phyloP scores from a whole-genome alignment of 2,797 vertebrate genomes.

The Falco concolor region DNA sequence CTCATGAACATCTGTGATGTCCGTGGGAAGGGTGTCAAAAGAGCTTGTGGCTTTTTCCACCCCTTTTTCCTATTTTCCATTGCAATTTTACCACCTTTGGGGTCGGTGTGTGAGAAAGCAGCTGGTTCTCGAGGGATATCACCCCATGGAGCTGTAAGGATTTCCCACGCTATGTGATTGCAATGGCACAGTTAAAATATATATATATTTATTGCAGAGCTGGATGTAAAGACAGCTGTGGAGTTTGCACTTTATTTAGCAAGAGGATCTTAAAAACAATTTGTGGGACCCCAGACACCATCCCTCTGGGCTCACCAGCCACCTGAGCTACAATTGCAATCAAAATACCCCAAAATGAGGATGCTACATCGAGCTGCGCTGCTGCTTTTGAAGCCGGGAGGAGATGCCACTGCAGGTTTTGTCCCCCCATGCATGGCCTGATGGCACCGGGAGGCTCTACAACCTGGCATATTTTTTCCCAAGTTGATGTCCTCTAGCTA shows the following conservation, averaged over 20 bases:
- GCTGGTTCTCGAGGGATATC: background rate
- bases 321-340: background rate
- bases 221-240: fast-evolving
- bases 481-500: constrained; percentile 30
- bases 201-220: background rate
- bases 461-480: background rate
- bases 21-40: background rate
- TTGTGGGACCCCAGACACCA: fast-evolving
- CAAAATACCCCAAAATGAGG: background rate
- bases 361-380: fast-evolving
- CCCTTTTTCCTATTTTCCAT: background rate
- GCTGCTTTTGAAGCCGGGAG: background rate
- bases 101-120: fast-evolving
- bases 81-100: background rate
- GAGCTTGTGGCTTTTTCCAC: background rate
- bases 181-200: fast-evolving
- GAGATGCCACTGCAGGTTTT: background rate
- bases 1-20: fast-evolving
- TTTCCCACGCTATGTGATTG: fast-evolving
- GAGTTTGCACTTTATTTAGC: background rate
- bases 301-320: too few relatives aligned
- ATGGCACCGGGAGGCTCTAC: fast-evolving
- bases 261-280: background rate
- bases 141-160: fast-evolving
- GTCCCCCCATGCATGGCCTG: fast-evolving